Evolutionary conservation across 23 tunicate species (phyloP).

Genomic region (Clavelina lepadiformis): DNA sequence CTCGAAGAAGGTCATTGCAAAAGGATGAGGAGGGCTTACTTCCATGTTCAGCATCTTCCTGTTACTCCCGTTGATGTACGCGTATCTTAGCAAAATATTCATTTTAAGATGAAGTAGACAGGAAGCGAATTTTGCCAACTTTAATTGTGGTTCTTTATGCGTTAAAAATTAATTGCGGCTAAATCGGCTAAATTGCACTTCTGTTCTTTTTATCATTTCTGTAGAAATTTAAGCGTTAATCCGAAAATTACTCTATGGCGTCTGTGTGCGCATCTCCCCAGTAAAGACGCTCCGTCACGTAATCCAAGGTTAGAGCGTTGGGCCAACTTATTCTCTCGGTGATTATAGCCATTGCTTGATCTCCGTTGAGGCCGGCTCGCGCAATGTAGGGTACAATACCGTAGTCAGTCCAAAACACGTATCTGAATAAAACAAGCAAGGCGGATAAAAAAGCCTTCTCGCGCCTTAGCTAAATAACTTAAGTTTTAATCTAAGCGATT

Average conservation of each 20-base stretch:
- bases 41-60: constrained; percentile 6
- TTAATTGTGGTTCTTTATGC: background rate
- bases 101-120: background rate
- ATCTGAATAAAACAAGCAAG: constrained; percentile 39
- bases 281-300: constrained; percentile 76
- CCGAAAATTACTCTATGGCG: constrained; percentile 62
- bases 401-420: constrained; percentile 68
- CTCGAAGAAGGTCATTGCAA: constrained; percentile 71
- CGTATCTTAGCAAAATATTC: no score
- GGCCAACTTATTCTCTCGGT: constrained; percentile 62
- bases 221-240: no score
- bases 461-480: background rate
- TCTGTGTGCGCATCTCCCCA: constrained; percentile 75
- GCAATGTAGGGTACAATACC: constrained; percentile 71
- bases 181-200: background rate
- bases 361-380: constrained; percentile 80
- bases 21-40: constrained; percentile 36
- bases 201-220: no score
- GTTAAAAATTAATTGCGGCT: background rate
- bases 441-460: background rate
- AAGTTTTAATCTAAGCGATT: constrained; percentile 9
- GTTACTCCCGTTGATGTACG: constrained; percentile 44
- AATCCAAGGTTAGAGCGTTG: constrained; percentile 65
- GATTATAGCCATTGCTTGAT: constrained; percentile 34
- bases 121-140: background rate